Evolutionary conservation across 2,113 vertebrate species (phyloP), one percentile per base, ranked within the genome.

Genomic region (Chloropsis cyanopogon): DNA sequence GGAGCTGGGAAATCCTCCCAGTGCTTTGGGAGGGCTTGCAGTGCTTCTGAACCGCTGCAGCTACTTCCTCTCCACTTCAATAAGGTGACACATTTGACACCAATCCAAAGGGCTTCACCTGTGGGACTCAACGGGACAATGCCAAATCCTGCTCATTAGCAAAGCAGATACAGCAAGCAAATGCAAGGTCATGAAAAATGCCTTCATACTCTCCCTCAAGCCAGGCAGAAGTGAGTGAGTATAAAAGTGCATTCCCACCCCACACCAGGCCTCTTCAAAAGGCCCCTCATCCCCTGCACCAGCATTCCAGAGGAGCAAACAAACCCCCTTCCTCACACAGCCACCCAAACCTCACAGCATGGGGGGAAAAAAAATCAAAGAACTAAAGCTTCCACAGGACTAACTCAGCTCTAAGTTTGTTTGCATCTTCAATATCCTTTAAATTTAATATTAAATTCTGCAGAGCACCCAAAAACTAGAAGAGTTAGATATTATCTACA

Each of bases 71-170:
- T 87, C 50, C 89, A 46, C 60, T 76, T 90, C 91, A 94, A 37
- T 65, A 61, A 86, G 86, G 96, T 91, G 93, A 79, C 81, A 65
- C 53, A 85, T 97, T 91, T 0, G 0, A 93, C 96, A 96, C 92
- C 84, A 59, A 23, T n/a, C 56, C 69, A 44, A 85, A 93, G 70
- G 63, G 88, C 46, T 88, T 95, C 88, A 92, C 90, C 90, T 81
- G 46, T 0, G 1, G 61, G n/a, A 37, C 91, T 89, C 93, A 26
- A 87, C 91, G 80, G 83, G 73, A 82, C 78, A 12, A 83, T 73
- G 94, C 77, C 91, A 93, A 92, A 93, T 94, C 83, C 92, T 92
- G 78, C 91, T 95, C 59, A 87, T 89, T 92, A 95, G 88, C 95
- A 93, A 87, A 70, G 70, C 3, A 1, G 44, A 83, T 8, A 37